Conservation (phyloP, 2,888 invertebrate species). For the Lycophotia porphyrea region DNA sequence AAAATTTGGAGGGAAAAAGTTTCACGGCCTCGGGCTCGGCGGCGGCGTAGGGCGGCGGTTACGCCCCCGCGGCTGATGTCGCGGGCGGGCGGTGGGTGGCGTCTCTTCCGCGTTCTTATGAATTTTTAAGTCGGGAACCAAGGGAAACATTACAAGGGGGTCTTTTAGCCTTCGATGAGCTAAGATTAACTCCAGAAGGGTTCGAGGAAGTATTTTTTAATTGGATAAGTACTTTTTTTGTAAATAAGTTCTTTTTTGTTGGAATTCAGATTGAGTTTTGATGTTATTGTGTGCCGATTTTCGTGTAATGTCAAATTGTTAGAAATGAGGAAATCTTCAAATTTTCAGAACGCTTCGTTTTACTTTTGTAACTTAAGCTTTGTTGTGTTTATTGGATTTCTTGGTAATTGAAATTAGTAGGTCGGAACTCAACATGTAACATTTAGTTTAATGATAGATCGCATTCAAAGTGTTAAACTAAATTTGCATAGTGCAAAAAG, state of each 20-base stretch:
- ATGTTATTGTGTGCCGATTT: neutral
- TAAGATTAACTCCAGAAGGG: constrained; percentile 32
- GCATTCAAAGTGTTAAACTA: neutral
- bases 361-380: constrained; percentile 17
- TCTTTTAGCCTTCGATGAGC: constrained; percentile 35
- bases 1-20: constrained; percentile 81
- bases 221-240: neutral
- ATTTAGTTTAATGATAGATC: neutral
- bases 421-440: neutral
- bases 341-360: neutral
- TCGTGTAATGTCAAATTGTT: neutral
- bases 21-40: constrained; percentile 75
- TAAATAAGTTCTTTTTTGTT: neutral
- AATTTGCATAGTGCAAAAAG: neutral
- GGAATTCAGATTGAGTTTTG: neutral
- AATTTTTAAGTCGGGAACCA: constrained; percentile 71
- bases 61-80: constrained; percentile 86
- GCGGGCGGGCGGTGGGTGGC: constrained; percentile 89
- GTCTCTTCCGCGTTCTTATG: constrained; percentile 81
- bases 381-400: neutral
- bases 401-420: neutral
- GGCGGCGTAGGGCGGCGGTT: constrained; percentile 88
- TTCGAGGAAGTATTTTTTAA: constrained; percentile 18
- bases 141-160: constrained; percentile 61
- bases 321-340: neutral